phyloP scores from a whole-genome alignment of 2,113 vertebrate genomes.

The Cheirogaleus medius region DNA sequence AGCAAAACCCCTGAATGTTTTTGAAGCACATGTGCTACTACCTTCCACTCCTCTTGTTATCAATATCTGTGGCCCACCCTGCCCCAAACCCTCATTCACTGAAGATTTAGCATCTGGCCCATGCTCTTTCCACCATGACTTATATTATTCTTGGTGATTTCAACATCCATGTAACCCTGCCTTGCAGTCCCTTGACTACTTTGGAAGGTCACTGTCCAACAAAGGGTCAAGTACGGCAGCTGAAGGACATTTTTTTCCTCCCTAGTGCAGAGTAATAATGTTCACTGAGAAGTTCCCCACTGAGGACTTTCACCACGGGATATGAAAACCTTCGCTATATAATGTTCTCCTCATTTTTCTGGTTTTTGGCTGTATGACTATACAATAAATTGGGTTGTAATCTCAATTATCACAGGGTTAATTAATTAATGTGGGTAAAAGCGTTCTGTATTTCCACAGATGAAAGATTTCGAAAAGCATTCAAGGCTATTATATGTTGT shows the following conservation, averaged over 20 bases:
- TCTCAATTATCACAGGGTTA: background rate
- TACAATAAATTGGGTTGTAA: background rate
- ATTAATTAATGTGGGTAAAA: conserved; percentile 34
- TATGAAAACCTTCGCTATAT: background rate
- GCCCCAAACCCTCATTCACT: background rate
- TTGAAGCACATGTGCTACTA: background rate
- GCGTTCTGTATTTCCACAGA: background rate
- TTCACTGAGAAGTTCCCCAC: background rate
- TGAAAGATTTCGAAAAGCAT: conserved; percentile 59
- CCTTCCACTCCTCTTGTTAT: background rate
- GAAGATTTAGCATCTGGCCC: background rate
- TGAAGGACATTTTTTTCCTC: background rate
- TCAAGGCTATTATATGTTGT: background rate
- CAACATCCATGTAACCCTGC: background rate
- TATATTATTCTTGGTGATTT: background rate
- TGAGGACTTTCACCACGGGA: background rate
- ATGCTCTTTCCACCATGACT: background rate
- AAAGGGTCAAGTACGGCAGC: background rate
- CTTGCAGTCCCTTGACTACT: background rate
- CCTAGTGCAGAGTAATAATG: background rate
- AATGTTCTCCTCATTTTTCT: background rate
- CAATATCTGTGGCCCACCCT: background rate
- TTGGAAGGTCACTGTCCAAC: background rate
- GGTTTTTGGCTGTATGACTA: background rate
- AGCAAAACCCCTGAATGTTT: background rate